phyloP scores from a whole-genome alignment of 2,113 vertebrate species.

The Thalassoma bifasciatum region DNA sequence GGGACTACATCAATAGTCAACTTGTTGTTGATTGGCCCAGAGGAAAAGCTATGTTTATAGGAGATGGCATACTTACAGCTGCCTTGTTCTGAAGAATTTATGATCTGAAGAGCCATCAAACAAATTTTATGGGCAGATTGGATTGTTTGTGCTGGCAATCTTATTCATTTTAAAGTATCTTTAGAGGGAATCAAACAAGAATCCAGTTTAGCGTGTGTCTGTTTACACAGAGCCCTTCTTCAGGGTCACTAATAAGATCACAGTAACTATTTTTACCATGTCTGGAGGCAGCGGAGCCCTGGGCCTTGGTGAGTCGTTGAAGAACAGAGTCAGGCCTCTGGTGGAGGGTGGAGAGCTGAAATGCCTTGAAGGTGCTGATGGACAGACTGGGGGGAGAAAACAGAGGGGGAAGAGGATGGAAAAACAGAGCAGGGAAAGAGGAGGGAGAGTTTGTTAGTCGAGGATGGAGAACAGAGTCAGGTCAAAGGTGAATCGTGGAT shows the following conservation, averaged over 20 bases:
- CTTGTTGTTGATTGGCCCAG: slow-evolving; percentile 65
- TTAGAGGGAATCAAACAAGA: not conserved
- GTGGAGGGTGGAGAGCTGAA: slow-evolving; percentile 81
- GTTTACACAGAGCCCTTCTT: not conserved
- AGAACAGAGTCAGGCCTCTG: slow-evolving; percentile 87
- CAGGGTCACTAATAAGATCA: slow-evolving; percentile 50
- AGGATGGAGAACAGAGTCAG: slow-evolving; percentile 25
- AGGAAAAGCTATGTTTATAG: slow-evolving; percentile 43
- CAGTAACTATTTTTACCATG: slow-evolving; percentile 64
- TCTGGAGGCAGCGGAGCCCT: slow-evolving; percentile 61
- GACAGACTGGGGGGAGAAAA: slow-evolving; percentile 74
- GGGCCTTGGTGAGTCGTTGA: slow-evolving; percentile 67
- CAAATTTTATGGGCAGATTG: not conserved
- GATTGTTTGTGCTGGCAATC: slow-evolving; percentile 15
- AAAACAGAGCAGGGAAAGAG: not conserved
- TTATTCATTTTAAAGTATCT: not conserved
- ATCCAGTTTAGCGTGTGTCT: not conserved
- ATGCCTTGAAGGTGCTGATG: slow-evolving; percentile 84
- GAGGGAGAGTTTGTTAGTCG: slow-evolving; percentile 3
- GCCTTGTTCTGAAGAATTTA: slow-evolving; percentile 55
- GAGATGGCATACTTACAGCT: slow-evolving; percentile 51
- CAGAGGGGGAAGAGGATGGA: slow-evolving; percentile 1
- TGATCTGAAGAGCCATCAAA: slow-evolving; percentile 10
- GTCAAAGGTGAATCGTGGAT: slow-evolving; percentile 20
- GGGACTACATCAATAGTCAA: slow-evolving; percentile 60